Evolutionary conservation across 2,888 invertebrate genomes (phyloP).

Genomic region (Diaprepes abbreviatus): DNA sequence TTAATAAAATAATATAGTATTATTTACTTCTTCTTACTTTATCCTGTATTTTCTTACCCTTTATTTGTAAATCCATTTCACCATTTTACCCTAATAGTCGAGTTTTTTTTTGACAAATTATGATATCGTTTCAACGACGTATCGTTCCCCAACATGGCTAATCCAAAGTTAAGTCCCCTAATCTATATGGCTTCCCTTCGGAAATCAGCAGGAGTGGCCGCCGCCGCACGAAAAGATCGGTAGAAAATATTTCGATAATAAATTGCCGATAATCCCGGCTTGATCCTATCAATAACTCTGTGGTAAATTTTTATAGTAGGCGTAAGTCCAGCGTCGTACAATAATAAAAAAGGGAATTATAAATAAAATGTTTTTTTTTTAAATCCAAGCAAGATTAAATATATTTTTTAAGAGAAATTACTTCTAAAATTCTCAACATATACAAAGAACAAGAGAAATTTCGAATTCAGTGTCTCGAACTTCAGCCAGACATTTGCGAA

Average conservation of each 20-base stretch:
- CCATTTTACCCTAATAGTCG: neutral
- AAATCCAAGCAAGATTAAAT: no score
- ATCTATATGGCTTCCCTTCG: constrained; percentile 24
- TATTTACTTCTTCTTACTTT: no score
- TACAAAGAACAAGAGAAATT: no score
- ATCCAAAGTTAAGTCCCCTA: constrained; percentile 22
- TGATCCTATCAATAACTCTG: constrained; percentile 16
- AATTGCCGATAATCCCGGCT: constrained; percentile 18
- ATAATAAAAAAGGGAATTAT: no score
- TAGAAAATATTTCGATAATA: constrained; percentile 32
- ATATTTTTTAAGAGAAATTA: no score
- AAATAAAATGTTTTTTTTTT: no score
- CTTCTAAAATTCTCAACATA: no score
- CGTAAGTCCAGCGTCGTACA: constrained; percentile 4
- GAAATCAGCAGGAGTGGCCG: constrained; percentile 22
- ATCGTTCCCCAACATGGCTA: constrained; percentile 16
- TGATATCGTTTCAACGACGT: constrained; percentile 18
- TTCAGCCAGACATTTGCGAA: no score
- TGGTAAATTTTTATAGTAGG: neutral
- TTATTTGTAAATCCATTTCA: neutral
- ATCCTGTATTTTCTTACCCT: neutral
- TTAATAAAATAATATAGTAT: no score
- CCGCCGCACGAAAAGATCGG: constrained; percentile 18
- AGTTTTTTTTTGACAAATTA: constrained; percentile 17
- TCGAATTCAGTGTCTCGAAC: no score